phyloP scores from a whole-genome alignment of 2,797 vertebrate genomes.

The Phrynocephalus vlangalii region DNA sequence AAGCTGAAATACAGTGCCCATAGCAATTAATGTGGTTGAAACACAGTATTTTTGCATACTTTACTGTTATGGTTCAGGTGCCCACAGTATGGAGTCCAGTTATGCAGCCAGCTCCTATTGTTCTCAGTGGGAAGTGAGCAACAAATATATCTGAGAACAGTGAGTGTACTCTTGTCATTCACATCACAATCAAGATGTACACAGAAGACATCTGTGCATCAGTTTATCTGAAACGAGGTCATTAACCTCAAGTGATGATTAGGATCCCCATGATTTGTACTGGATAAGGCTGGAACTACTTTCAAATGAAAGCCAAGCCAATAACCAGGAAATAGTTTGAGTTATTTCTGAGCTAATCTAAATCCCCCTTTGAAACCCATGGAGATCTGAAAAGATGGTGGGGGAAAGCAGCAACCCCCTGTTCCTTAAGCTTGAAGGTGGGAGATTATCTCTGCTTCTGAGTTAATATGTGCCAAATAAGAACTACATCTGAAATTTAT shows the following conservation, averaged over 20 bases:
- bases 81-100: slow-evolving; percentile 4
- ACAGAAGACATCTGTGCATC: neutral
- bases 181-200: neutral
- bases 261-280: neutral
- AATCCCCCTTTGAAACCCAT: neutral
- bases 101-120: neutral
- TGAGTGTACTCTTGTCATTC: neutral
- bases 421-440: neutral
- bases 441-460: neutral
- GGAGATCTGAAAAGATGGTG: neutral
- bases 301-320: neutral
- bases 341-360: neutral
- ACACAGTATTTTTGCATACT: neutral
- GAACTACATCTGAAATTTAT: neutral
- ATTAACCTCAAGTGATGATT: neutral
- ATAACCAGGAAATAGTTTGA: neutral
- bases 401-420: neutral
- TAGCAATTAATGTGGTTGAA: neutral
- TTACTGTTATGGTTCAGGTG: slow-evolving; percentile 2
- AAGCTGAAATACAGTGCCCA: neutral
- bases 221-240: neutral
- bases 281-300: neutral
- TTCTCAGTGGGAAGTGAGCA: neutral
- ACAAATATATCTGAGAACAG: neutral
- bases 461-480: neutral